Conservation (phyloP, 2,113 vertebrate genomes). For the Actenoides lindsayi region DNA sequence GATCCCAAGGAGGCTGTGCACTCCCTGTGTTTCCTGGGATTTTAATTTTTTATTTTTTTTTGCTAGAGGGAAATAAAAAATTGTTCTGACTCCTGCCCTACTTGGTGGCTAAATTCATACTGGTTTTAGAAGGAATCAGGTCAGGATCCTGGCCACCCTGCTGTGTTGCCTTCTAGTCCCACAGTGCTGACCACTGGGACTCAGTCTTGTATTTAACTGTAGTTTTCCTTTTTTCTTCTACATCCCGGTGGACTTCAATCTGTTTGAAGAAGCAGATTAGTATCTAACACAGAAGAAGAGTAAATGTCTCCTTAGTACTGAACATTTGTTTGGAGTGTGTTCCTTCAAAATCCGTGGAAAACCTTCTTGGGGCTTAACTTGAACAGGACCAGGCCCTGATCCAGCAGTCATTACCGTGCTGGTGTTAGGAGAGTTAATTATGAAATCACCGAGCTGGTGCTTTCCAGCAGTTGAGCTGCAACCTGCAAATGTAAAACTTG, state of each 20-base stretch:
- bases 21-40: neutral
- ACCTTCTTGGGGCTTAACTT: neutral
- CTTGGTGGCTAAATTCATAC: neutral
- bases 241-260: neutral
- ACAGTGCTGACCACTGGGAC: neutral
- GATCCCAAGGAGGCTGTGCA: neutral
- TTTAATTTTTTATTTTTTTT: neutral
- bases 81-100: neutral
- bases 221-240: neutral
- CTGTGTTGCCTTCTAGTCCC: neutral
- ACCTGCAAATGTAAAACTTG: slow-evolving; percentile 1
- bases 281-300: neutral
- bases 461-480: neutral
- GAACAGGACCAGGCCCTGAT: neutral
- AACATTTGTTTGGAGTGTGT: neutral
- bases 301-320: neutral
- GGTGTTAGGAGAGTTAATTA: neutral
- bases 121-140: neutral
- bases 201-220: neutral
- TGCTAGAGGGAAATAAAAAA: neutral
- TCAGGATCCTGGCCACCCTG: neutral
- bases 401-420: fast-evolving
- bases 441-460: neutral
- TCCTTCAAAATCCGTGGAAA: neutral
- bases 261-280: neutral